Percentiles rank a stretch among this genome's conserved stretches.
Evolutionary conservation across 2,888 invertebrate genomes (phyloP).

Genomic region (Diogma glabrata): DNA sequence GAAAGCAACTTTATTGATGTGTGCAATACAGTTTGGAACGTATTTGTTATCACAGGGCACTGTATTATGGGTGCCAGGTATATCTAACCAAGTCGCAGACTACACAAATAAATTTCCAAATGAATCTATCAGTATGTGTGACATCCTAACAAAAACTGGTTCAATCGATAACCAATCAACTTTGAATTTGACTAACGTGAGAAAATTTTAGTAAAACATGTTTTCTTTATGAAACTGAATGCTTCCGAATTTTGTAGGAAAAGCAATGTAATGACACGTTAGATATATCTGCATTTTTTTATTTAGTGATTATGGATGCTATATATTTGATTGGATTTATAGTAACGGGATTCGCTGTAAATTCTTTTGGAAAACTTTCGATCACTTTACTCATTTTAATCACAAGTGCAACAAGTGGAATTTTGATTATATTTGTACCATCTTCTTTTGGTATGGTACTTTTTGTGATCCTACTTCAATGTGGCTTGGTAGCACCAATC

Average conservation of each 20-base stretch:
- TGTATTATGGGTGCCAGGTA: constrained; percentile 33
- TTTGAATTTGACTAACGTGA: too few species aligned
- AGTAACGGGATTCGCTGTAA: constrained; percentile 26
- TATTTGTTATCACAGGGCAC: constrained; percentile 29
- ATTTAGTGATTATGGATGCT: too few species aligned
- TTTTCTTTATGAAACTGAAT: too few species aligned
- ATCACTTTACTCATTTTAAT: constrained; percentile 24
- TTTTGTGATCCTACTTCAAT: constrained; percentile 24
- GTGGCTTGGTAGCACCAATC: constrained; percentile 27
- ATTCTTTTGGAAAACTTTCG: constrained; percentile 24
- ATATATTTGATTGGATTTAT: constrained; percentile 26
- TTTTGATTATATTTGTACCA: too few species aligned
- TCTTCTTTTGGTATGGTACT: too few species aligned
- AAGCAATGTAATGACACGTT: too few species aligned
- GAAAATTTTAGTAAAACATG: too few species aligned
- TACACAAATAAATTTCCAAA: constrained; percentile 25
- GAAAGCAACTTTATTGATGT: constrained; percentile 26
- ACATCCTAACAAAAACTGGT: too few species aligned
- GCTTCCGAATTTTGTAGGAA: constrained; percentile 26
- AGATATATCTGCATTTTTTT: too few species aligned
- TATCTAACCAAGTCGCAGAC: constrained; percentile 28
- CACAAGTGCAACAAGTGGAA: too few species aligned
- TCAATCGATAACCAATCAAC: too few species aligned
- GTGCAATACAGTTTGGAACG: constrained; percentile 29
- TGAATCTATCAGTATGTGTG: constrained; percentile 26